phyloP scores from a whole-genome alignment of 1,140 invertebrate species.

The Heliconius himera region DNA sequence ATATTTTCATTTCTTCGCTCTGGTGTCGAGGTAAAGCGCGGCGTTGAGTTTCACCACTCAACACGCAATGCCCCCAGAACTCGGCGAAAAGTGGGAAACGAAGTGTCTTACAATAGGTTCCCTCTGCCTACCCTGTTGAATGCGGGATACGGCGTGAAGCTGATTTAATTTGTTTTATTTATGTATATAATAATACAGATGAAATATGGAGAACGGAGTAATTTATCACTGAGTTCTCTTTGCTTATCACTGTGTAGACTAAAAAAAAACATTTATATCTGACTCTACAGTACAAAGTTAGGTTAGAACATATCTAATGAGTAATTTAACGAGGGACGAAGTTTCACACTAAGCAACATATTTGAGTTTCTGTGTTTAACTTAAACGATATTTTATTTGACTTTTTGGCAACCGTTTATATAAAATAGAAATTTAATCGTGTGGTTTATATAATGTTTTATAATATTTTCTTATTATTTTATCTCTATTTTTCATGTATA shows the following conservation, averaged over 20 bases:
- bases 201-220: background rate
- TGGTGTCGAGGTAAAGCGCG: too few relatives aligned
- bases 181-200: too few relatives aligned
- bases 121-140: background rate
- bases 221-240: too few relatives aligned
- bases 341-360: conserved; percentile 11
- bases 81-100: background rate
- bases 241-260: background rate
- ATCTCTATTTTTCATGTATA: too few relatives aligned
- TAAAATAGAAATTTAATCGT: background rate
- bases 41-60: background rate
- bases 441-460: background rate
- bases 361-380: conserved; percentile 19
- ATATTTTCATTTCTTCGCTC: too few relatives aligned
- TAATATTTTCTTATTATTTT: too few relatives aligned
- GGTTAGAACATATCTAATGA: background rate
- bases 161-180: too few relatives aligned
- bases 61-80: background rate
- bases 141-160: too few relatives aligned
- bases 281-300: background rate
- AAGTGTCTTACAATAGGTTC: background rate
- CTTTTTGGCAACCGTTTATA: background rate
- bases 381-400: background rate
- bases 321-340: conserved; percentile 10
- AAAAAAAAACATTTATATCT: background rate